Evolutionary conservation across 2,888 invertebrate species (phyloP).

Genomic region (Sthenelais limicola): DNA sequence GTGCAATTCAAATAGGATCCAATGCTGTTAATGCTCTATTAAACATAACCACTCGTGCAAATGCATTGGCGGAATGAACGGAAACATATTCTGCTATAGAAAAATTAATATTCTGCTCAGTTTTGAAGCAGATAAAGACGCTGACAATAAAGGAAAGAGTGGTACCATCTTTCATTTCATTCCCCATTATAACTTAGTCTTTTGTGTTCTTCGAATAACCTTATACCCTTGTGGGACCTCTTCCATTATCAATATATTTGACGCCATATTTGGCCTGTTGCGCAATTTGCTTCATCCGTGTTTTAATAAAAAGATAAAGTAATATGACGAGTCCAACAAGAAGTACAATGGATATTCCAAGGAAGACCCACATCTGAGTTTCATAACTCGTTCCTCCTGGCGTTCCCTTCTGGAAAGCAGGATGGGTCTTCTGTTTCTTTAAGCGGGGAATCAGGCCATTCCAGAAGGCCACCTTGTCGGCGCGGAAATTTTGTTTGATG

Average conservation of each 20-base stretch:
- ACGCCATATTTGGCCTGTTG: constrained; percentile 34
- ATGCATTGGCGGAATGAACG: too few relatives aligned
- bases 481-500: constrained; percentile 41
- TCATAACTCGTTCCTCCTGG: constrained; percentile 10
- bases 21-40: too few relatives aligned
- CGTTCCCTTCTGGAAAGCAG: too few relatives aligned
- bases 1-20: too few relatives aligned
- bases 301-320: constrained; percentile 29
- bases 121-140: too few relatives aligned
- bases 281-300: constrained; percentile 32
- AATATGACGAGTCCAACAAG: constrained; percentile 31
- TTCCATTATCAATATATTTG: constrained; percentile 31
- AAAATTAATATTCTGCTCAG: too few relatives aligned
- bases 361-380: constrained; percentile 40
- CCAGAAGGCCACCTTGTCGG: constrained; percentile 51
- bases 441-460: constrained; percentile 47
- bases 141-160: too few relatives aligned
- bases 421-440: neutral
- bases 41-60: too few relatives aligned
- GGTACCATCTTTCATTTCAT: too few relatives aligned
- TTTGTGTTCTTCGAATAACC: too few relatives aligned
- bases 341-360: constrained; percentile 11
- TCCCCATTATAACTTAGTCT: too few relatives aligned
- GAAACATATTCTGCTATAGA: too few relatives aligned
- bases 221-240: constrained; percentile 17